A percentile compares a stretch with the other conserved stretches of the same genome.
Conservation (phyloP, 2,888 invertebrate genomes). For the Drosophila bunnanda region DNA sequence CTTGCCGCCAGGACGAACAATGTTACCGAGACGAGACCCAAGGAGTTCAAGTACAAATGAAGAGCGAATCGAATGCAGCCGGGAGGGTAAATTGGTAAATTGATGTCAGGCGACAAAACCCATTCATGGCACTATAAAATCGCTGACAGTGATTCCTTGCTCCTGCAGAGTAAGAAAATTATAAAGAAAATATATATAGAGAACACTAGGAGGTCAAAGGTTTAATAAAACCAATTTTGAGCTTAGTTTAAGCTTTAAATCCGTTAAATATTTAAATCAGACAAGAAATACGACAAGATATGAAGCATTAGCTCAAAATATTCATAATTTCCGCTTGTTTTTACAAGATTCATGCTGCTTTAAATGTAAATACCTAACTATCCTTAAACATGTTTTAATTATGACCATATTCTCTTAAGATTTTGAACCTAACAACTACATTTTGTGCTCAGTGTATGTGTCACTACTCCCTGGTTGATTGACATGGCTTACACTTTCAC, state of each 20-base stretch:
- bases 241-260: too few species aligned
- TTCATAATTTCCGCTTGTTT: too few species aligned
- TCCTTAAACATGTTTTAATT: not conserved
- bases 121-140: constrained; percentile 21
- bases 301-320: too few species aligned
- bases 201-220: not conserved
- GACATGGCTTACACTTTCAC: constrained; percentile 69
- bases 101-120: constrained; percentile 22
- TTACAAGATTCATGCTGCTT: not conserved
- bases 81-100: constrained; percentile 29
- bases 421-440: too few species aligned
- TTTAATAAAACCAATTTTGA: not conserved
- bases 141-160: constrained; percentile 36
- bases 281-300: too few species aligned
- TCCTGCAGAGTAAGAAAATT: constrained; percentile 11
- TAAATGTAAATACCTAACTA: not conserved
- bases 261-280: not conserved
- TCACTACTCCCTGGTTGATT: constrained; percentile 48
- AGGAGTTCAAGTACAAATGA: constrained; percentile 39
- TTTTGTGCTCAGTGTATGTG: constrained; percentile 4
- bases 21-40: not conserved
- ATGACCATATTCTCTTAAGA: not conserved
- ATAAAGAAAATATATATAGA: too few species aligned
- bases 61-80: constrained; percentile 37
- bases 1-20: not conserved